These are phyloP conservation scores for Myotis lucifugus DNA, from an alignment of 2,113 vertebrate genomes.

Conservation along the genomic window DNA sequence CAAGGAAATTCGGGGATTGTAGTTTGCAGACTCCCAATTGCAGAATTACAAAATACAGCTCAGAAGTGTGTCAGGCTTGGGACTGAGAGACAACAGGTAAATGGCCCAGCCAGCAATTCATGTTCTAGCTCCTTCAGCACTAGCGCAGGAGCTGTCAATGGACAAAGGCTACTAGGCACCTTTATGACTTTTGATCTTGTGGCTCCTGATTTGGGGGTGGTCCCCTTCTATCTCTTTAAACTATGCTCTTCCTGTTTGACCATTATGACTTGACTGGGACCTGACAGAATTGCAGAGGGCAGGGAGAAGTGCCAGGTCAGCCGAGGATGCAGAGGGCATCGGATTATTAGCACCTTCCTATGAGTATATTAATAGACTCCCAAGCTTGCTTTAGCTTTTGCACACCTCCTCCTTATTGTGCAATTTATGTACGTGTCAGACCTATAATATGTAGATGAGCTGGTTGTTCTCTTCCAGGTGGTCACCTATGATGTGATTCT, in stretches of 20 bases:
- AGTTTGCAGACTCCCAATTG: background rate
- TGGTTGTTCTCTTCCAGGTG: background rate
- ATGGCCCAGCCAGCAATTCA: background rate
- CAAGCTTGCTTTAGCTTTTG: background rate
- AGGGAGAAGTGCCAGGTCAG: background rate
- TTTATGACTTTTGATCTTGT: background rate
- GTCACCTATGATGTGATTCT: background rate
- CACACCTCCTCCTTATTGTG: background rate
- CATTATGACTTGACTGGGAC: background rate
- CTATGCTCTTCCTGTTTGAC: background rate
- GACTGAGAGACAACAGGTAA: background rate
- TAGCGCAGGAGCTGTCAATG: background rate
- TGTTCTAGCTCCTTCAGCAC: background rate
- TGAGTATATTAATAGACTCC: background rate
- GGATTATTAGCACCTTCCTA: background rate
- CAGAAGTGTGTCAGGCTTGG: background rate
- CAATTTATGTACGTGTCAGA: background rate
- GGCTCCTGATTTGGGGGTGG: background rate
- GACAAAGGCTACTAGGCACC: background rate
- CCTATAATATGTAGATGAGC: background rate
- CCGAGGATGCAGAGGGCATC: background rate
- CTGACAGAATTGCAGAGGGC: background rate
- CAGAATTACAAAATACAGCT: background rate
- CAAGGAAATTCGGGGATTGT: background rate
- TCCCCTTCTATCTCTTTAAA: background rate